Conservation (phyloP, 2,113 vertebrate genomes). For the Spermophilus dauricus region DNA sequence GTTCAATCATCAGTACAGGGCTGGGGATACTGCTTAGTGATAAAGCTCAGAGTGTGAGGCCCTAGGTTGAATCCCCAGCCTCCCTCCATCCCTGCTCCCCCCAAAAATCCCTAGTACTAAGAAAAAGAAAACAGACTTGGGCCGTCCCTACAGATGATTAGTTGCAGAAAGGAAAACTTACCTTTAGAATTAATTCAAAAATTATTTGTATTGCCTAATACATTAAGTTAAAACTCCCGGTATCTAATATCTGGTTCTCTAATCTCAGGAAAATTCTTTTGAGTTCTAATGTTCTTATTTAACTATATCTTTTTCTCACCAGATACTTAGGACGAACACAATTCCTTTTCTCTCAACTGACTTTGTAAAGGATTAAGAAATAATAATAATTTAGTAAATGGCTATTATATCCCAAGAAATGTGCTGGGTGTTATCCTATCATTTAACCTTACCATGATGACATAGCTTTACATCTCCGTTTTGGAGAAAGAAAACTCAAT, state of each 20-base stretch:
- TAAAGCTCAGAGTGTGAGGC: too few relatives aligned
- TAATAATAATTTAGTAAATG: not conserved
- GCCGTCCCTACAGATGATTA: too few relatives aligned
- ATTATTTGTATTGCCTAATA: not conserved
- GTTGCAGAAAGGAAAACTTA: not conserved
- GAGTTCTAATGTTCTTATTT: slow-evolving; percentile 11
- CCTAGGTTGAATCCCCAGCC: too few relatives aligned
- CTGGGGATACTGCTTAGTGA: too few relatives aligned
- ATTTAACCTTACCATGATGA: not conserved
- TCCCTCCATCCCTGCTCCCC: too few relatives aligned
- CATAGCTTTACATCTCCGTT: not conserved
- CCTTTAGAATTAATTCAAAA: slow-evolving; percentile 5
- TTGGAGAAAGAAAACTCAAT: slow-evolving; percentile 19
- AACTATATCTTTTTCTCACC: not conserved
- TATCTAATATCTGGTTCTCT: slow-evolving; percentile 16
- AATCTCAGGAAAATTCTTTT: slow-evolving; percentile 17
- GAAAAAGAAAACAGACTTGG: too few relatives aligned
- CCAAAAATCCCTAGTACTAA: too few relatives aligned
- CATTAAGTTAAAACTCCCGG: not conserved
- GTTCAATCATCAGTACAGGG: too few relatives aligned
- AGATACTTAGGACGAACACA: not conserved
- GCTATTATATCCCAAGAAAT: not conserved
- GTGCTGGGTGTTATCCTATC: not conserved
- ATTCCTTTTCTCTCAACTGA: not conserved
- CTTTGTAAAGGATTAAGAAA: not conserved